Evolutionary conservation across 2,888 invertebrate species (phyloP), one percentile per base, ranked within the genome.

Genomic region (Sphaerophoria taeniata): DNA sequence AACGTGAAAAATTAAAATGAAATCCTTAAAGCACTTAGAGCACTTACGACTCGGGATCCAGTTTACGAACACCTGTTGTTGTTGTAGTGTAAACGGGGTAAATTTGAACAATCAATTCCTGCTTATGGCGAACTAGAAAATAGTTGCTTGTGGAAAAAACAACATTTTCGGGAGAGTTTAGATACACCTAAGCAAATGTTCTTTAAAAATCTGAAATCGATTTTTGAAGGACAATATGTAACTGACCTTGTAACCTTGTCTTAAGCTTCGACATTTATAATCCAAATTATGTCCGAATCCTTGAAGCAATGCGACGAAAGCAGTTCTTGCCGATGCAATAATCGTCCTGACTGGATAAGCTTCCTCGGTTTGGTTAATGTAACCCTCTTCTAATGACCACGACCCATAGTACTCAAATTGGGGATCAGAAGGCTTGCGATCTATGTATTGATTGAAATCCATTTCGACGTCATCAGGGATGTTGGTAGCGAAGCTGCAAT

Each of bases 1-100:
- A 16, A 5, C 33, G 3, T 6, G 1, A 1, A 16, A 11, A 34
- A 53, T 24, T n/a, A 9, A 11, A 1, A 33, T 12, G 12, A 49
- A 49, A 16, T 14, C 16, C 16, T 55, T 33, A 11, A 6, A 43
- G 6, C 33, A n/a, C 31, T 33, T 9, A 34, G 11, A 4, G 16
- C 12, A n/a, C 88, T 87, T 87, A 91, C 91, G 90, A 89, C 94
- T 94, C 88, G 91, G 91, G 88, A 3, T 86, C 93, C 88, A 95
- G 95, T 70, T 93, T 93, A 86, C 92, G 92, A 11, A 96, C 92
- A 85, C 94, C 94, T 65, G 93, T 93, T 0, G 95, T 94, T 0
- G 95, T 95, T 11, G 95, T 94, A 93, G 95, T 95, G 94, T 95
- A 95, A 89, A 95, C 95, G 6, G 96, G 95, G 91, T 95, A 94